Evolutionary conservation across 1,140 invertebrate genomes (phyloP).

Genomic region (Aplysia californica): DNA sequence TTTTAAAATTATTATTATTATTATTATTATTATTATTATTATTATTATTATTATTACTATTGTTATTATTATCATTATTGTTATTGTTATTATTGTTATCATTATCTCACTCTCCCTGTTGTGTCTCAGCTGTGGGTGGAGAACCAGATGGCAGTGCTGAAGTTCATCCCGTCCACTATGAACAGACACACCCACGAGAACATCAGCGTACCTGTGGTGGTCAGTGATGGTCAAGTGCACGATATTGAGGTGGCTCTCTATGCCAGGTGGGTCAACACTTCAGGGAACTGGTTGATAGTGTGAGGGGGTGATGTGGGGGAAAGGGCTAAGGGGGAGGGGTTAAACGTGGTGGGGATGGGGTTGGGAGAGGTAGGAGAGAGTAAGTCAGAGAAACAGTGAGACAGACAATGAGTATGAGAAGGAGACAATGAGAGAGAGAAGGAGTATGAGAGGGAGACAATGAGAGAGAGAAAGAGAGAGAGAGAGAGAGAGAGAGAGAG

Average conservation of each 20-base stretch:
- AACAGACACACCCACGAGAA: slow-evolving; percentile 40
- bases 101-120: no score
- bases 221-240: slow-evolving; percentile 72
- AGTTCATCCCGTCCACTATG: slow-evolving; percentile 46
- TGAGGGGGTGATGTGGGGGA: no score
- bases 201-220: slow-evolving; percentile 41
- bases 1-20: no score
- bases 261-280: slow-evolving; percentile 41
- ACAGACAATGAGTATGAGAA: background rate
- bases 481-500: background rate
- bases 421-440: background rate
- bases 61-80: no score
- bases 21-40: no score
- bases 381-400: background rate
- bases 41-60: no score
- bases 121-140: slow-evolving; percentile 53
- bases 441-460: background rate
- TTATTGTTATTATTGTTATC: no score
- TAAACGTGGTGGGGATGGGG: background rate
- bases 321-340: no score
- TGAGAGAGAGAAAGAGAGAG: background rate
- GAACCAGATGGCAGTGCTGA: slow-evolving; percentile 37
- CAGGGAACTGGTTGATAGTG: no score
- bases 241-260: slow-evolving; percentile 79
- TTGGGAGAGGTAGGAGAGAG: no score